Base-by-base conservation (phyloP, 2,888 invertebrate species). In the Calliscelio sp. region DNA sequence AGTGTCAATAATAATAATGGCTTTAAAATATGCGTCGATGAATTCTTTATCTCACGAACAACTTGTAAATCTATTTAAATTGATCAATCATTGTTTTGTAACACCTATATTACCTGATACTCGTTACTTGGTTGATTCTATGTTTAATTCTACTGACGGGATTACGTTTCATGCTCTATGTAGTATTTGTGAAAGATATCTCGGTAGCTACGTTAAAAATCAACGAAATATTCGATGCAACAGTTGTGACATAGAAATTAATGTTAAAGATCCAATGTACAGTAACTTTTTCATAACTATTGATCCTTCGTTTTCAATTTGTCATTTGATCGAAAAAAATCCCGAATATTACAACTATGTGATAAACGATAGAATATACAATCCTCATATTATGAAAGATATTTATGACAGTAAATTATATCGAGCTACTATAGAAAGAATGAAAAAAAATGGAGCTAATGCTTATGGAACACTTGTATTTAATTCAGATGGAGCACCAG, bases 41-140 rank as follows among this genome's bases (percentile, higher is more conserved):
- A 68, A 68, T 38, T 68, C 53, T 5, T 18, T 53, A 0, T 53
- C 38, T 1, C 20, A 68, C 16, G 38, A 51, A 24, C 3, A 3
- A 38, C n/a, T 68, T 16, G 5, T 35, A 24, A 68, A 68, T 53
- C 53, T 68, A 53, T 68, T 68, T 18, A 35, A 22, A 10, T 11
- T 68, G n/a, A 35, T 68, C 5, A 68, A 68, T 38, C 11, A 2
- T 22, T 44, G 41, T 24, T 44, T 61, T 24, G 61, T 10, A n/a
- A 38, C 35, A 11, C 3, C n/a, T 11, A 8, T 51, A n/a, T 53
- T 68, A n/a, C 68, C 68, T 7, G 53, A 68, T 14, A 68, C 53
- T 14, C 28, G 68, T 32, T 68, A 68, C 11, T 16, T 53, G 0
- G 68, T 68, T 8, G 53, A 68, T 20, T n/a, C 22, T 0, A 53